Evolutionary conservation across 53 echinoderm and acorn worm genomes (phyloP), one percentile per base, ranked within the genome.

Genomic region (Zoroaster sp.): DNA sequence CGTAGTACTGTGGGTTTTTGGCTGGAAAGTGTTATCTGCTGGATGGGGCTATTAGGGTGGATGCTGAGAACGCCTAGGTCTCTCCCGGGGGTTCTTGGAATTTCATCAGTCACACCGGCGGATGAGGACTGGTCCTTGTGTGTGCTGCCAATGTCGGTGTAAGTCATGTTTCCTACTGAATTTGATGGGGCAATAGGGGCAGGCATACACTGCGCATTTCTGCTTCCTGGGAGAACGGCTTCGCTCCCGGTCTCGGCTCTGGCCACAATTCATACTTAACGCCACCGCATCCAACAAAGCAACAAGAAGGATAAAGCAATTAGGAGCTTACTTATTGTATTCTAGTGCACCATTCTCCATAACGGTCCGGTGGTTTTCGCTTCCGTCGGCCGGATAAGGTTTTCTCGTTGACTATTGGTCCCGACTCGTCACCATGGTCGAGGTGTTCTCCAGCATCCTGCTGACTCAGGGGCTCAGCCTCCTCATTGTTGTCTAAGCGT

Each of bases 111-210:
- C 42, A 23, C 5, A 11, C n/a, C 33, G 4, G 43, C 0, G 8
- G 47, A 44, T 2, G 28, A 10, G 2, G n/a, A 5, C 25, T 65
- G 45, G 1, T 66, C 66, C 28, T 44, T 45, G 25, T 80, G 0
- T 34, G 5, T 21, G 45, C 51, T 66, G 47, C 81, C 81, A 80
- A 28, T 80, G 81, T 23, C 81, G 20, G 38, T 80, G 65, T 23
- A 80, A 31, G 43, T 80, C 81, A n/a, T 80, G 81, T 17, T 80
- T 80, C 37, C 66, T 45, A 30, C 40, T 41, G 81, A 80, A 80
- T 32, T 9, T 80, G 25, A 14, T 80, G 11, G 45, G 28, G 67
- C 81, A 80, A 30, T 80, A 80, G 35, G 81, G 81, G 25, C 81
- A 80, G 21, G 66, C 25, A 15, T 20, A 80, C 28, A 17, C 51